These are phyloP conservation scores for Liparis tanakae DNA, from an alignment of 2,797 vertebrate species.

Conservation along the genomic window DNA sequence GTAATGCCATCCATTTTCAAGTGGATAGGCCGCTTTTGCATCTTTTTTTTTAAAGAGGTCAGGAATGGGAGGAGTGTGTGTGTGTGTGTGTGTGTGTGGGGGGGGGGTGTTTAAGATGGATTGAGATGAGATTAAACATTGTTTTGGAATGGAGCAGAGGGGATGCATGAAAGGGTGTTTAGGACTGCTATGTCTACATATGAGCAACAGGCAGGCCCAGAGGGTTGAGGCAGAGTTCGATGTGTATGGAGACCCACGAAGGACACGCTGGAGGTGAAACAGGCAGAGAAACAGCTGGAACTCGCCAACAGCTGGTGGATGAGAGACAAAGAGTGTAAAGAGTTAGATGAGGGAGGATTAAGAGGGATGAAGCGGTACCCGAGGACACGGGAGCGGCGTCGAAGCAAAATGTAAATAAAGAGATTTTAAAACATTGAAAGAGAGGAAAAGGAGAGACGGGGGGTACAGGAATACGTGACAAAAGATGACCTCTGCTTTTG, in stretches of 20 bases:
- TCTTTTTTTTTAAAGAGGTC: neutral
- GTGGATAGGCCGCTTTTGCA: neutral
- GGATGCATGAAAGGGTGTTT: neutral
- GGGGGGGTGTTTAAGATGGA: neutral
- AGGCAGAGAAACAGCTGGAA: conserved; percentile 21
- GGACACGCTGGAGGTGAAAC: conserved; percentile 37
- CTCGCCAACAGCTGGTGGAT: conserved; percentile 23
- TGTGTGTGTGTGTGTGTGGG: no score
- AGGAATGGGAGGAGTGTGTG: neutral
- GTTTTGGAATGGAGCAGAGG: conserved; percentile 10
- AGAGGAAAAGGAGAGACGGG: conserved; percentile 11
- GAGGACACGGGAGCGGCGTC: conserved; percentile 26
- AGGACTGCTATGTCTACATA: neutral
- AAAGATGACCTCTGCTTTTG: neutral
- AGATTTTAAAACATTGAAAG: conserved; percentile 9
- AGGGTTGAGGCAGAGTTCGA: conserved; percentile 11
- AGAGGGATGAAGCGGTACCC: conserved; percentile 50
- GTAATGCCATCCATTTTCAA: conserved; percentile 8
- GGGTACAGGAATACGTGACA: neutral
- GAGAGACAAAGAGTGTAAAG: conserved; percentile 11
- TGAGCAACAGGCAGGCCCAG: neutral
- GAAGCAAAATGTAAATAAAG: conserved; percentile 30
- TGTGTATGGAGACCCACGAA: conserved; percentile 14
- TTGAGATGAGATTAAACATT: neutral
- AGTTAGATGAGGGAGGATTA: conserved; percentile 59